Base-by-base conservation (phyloP, 2,113 vertebrate species). In the Larimichthys polyactis region DNA sequence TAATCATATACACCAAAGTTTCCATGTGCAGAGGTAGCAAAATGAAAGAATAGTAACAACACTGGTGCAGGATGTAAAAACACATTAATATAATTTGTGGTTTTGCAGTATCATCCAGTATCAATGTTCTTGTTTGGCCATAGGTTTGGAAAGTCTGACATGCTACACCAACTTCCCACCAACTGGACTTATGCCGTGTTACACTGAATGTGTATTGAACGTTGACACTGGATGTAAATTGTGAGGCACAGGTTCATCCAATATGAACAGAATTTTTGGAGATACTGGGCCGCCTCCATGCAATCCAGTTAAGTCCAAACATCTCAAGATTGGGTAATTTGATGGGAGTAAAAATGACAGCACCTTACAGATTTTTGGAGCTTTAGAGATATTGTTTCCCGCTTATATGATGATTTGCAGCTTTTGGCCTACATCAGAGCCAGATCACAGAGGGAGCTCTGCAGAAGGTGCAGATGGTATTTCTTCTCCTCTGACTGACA, bases 391-490 rank as follows among this genome's bases (percentile, higher is more conserved):
- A 76, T 75, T 27, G 5, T 78, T 77, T 82, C 62, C 58, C 16
- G 29, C 74, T 76, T 75, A 70, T 80, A 79, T 55, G 71, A 52
- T 83, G 72, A 87, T 83, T 87, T 86, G 80, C 82, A 83, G 82
- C 71, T 75, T 73, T 59, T 48, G 63, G 32, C 77, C 46, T 48
- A 78, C 62, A 73, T 83, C 75, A 55, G 48, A 76, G 82, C 74
- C 82, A 65, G 40, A 84, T 78, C 78, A 67, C 69, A 65, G 80
- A 71, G 80, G 78, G 71, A 90, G 74, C 65, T 48, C 22, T 75
- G 67, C 55, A 62, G 67, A 83, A 81, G 83, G 76, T 91, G 74
- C 89, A 91, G 89, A 91, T 88, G 87, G 86, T 85, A 51, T 83
- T 90, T 85, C 74, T 72, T 87, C 67, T 83, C 75, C 66, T 78